A percentile compares a stretch with the other conserved stretches of the same genome.
These are phyloP conservation scores for Torymus auratus DNA, from an alignment of 2,888 invertebrate genomes.

Conservation along the genomic window DNA sequence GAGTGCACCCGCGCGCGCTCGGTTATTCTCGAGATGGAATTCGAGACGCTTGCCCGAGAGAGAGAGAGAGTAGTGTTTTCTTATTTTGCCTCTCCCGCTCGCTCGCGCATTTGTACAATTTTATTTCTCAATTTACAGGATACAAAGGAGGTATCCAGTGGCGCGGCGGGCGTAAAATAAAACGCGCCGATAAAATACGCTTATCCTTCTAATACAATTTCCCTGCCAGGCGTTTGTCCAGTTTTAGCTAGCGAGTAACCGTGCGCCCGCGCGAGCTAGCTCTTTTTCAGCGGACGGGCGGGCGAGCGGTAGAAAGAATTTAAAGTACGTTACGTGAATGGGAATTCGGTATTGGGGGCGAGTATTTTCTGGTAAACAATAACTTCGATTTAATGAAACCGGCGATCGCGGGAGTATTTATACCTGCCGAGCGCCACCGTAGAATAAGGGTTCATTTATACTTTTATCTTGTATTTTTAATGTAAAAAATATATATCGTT, in stretches of 20 bases:
- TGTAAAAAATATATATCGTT: too few species aligned
- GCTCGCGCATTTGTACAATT: slow-evolving; percentile 11
- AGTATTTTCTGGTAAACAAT: too few species aligned
- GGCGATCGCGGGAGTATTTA: too few species aligned
- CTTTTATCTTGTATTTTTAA: too few species aligned
- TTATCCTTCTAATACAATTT: slow-evolving; percentile 2
- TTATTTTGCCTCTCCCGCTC: not conserved
- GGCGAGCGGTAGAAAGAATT: too few species aligned
- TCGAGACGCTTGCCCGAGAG: not conserved
- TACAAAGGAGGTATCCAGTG: not conserved
- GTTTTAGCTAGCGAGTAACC: not conserved
- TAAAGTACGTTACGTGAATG: too few species aligned
- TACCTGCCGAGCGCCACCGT: too few species aligned
- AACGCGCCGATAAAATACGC: not conserved
- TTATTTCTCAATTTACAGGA: slow-evolving; percentile 34
- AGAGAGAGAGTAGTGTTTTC: not conserved
- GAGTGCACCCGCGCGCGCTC: not conserved
- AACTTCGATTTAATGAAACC: too few species aligned
- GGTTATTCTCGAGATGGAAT: slow-evolving; percentile 11
- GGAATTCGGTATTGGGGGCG: too few species aligned
- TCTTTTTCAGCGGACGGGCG: not conserved
- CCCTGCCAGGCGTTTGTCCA: not conserved
- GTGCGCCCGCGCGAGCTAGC: not conserved
- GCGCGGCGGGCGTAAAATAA: not conserved
- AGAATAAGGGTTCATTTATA: too few species aligned